Percentiles rank a stretch among this genome's conserved stretches.
phyloP scores from a whole-genome alignment of 2,113 vertebrate genomes.

The Notothenia coriiceps region DNA sequence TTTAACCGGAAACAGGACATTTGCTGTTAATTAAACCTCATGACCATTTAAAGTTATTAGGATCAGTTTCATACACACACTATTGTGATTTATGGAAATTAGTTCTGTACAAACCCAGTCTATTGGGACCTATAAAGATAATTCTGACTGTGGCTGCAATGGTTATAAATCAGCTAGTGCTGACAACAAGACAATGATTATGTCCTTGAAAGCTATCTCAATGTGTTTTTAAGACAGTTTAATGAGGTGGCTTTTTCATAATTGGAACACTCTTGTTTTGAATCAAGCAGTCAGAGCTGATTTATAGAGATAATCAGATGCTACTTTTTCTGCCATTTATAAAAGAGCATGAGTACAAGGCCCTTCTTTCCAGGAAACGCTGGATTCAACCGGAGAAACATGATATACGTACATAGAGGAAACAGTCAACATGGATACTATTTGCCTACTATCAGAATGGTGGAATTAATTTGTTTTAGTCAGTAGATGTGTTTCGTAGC shows the following conservation, averaged over 20 bases:
- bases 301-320: constrained; percentile 6
- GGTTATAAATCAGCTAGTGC: constrained; percentile 27
- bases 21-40: neutral
- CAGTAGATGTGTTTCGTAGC: too few species aligned
- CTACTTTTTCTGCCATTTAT: constrained; percentile 2
- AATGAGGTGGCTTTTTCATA: constrained; percentile 16
- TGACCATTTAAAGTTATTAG: neutral
- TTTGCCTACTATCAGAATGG: too few species aligned
- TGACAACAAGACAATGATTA: constrained; percentile 17
- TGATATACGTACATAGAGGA: neutral
- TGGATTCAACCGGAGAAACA: neutral
- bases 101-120: constrained; percentile 17
- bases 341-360: neutral
- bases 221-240: constrained; percentile 20
- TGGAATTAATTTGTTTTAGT: too few species aligned
- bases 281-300: constrained; percentile 1
- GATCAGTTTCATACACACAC: neutral
- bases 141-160: constrained; percentile 16
- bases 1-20: neutral
- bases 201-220: constrained; percentile 17
- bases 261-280: constrained; percentile 17
- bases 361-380: neutral
- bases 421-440: neutral
- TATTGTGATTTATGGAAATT: constrained; percentile 15
- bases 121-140: constrained; percentile 7